These are phyloP conservation scores for Heterochromis multidens DNA, from an alignment of 2,113 vertebrate species.

Conservation along the genomic window DNA sequence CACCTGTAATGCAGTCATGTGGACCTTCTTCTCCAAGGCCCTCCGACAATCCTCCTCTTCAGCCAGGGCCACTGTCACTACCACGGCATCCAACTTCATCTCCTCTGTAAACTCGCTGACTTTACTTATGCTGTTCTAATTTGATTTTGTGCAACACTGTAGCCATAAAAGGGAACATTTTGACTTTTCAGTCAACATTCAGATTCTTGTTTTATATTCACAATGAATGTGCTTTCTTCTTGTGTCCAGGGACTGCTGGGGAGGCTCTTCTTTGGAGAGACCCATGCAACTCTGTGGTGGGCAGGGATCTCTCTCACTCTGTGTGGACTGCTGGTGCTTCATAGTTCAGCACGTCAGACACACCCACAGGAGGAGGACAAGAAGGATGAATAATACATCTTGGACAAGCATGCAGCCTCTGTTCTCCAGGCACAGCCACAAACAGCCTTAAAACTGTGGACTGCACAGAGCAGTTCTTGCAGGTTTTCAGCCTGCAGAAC, in stretches of 20 bases:
- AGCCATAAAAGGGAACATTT: background rate
- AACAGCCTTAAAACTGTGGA: background rate
- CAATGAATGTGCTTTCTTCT: background rate
- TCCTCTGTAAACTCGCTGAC: conserved; percentile 78
- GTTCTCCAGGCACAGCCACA: background rate
- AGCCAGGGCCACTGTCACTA: conserved; percentile 84
- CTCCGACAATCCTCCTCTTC: conserved; percentile 87
- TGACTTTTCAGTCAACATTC: background rate
- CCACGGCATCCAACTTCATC: conserved; percentile 88
- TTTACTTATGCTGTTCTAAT: background rate
- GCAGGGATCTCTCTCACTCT: conserved; percentile 82
- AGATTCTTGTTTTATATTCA: background rate
- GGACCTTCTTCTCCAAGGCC: conserved; percentile 91
- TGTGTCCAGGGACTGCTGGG: conserved; percentile 84
- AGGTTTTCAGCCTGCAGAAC: background rate
- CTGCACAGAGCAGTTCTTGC: background rate
- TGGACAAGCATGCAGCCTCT: background rate
- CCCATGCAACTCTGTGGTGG: conserved; percentile 85
- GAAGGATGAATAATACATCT: conserved; percentile 53
- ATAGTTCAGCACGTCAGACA: conserved; percentile 60
- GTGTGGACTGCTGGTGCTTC: conserved; percentile 83
- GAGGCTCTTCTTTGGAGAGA: conserved; percentile 84
- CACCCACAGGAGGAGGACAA: conserved; percentile 39
- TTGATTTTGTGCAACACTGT: background rate
- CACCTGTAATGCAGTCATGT: conserved; percentile 85